phyloP scores from a whole-genome alignment of 2,797 vertebrate species.

The Hypotaenidia philippensis region DNA sequence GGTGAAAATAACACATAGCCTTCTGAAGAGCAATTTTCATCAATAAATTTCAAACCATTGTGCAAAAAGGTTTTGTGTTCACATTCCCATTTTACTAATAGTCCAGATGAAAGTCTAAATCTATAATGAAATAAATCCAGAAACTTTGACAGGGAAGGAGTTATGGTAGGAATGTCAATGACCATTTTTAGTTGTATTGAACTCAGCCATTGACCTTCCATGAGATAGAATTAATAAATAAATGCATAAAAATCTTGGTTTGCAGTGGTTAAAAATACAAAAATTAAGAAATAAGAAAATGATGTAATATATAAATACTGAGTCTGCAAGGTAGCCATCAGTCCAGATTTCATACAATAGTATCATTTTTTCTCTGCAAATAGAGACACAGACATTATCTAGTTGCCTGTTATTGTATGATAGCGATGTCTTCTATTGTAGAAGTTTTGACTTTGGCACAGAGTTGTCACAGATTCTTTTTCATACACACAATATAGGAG shows the following conservation, averaged over 20 bases:
- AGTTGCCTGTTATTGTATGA: background rate
- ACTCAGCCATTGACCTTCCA: background rate
- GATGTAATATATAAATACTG: background rate
- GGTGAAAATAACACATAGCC: background rate
- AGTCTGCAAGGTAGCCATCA: background rate
- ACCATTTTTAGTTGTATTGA: background rate
- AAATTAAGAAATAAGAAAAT: background rate
- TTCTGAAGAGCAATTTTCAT: background rate
- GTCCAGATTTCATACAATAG: background rate
- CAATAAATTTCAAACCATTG: background rate
- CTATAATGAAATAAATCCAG: background rate
- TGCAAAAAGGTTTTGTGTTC: background rate
- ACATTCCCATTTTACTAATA: background rate
- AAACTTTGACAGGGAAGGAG: background rate
- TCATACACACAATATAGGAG: background rate
- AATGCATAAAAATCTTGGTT: background rate
- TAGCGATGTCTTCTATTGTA: background rate
- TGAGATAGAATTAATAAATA: background rate
- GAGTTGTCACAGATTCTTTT: background rate
- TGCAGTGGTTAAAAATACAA: background rate
- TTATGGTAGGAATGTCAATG: background rate
- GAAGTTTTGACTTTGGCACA: background rate
- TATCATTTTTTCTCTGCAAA: background rate
- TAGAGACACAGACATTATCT: background rate
- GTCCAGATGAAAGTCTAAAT: background rate